Evolutionary conservation across 1,140 invertebrate species (phyloP), one percentile per base, ranked within the genome.

Genomic region (Eciton burchellii): DNA sequence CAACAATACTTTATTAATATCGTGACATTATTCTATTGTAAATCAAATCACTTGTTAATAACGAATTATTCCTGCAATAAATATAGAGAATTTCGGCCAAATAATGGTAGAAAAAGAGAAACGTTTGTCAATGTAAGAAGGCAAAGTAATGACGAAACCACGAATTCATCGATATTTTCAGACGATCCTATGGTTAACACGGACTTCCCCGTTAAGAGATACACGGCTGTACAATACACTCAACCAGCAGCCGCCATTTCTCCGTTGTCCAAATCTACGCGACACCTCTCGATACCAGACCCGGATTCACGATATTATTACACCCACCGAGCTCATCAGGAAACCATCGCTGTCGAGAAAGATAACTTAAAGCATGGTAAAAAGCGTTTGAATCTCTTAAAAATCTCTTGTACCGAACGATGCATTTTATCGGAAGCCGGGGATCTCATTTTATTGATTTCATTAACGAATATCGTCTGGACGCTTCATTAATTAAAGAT

Each of bases 151-250:
- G 12, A 3, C 8, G n/a, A 52, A 70, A 68, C 1, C n/a, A 56
- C 35, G 54, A 56, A 71, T 77, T 65, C 84, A 29, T 62, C 81
- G 47, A 70, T 86, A 90, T 90, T 94, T 94, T 85, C 92, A 94
- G 93, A 94, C 86, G 90, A 94, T 74, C 91, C 92, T 41, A 91
- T 90, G 85, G 91, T 93, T 70, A 94, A 94, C 52, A 97, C 97
- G 12, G 97, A 97, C 85, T 96, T 96, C 81, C 97, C 97, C 0
- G 94, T 96, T 16, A 95, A 96, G 85, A 95, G 96, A 47, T 97
- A 96, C 83, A 97, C 96, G 1, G 96, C 96, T n/a, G 95, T 97
- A 84, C 96, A 97, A 88, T 97, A 96, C 91, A 97, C 97, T 6
- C 96, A 97, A 91, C 96, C 97, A 81, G 97, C 97, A 71, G 96